Conservation (phyloP, 2,888 invertebrate species). For the Apoda limacodes region DNA sequence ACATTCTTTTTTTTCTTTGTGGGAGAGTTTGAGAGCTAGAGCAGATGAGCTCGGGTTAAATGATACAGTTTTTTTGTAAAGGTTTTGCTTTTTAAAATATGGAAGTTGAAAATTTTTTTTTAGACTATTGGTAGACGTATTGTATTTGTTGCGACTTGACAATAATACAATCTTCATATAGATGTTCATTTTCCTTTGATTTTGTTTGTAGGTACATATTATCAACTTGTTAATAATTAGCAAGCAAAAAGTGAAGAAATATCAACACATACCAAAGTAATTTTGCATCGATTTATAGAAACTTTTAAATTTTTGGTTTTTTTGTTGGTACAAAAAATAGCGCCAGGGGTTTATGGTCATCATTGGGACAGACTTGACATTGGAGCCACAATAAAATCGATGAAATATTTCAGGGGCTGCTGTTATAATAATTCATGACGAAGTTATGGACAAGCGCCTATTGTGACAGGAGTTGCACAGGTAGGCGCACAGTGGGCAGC, state of each 20-base stretch:
- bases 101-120: conserved; percentile 2
- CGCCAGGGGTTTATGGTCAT: conserved; percentile 50
- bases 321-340: conserved; percentile 48
- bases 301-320: no score
- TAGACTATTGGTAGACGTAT: no score
- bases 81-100: no score
- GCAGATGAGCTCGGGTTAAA: conserved; percentile 65
- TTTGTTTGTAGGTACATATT: no score
- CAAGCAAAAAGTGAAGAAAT: no score
- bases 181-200: no score
- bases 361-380: conserved; percentile 64
- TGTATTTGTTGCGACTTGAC: no score
- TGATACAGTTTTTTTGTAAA: no score
- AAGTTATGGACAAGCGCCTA: conserved; percentile 29
- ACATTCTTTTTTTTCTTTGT: conserved; percentile 60
- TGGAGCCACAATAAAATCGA: conserved; percentile 69
- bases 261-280: no score
- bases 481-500: conserved; percentile 35
- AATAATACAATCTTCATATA: no score
- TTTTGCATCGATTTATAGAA: no score
- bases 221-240: no score
- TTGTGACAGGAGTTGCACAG: conserved; percentile 10
- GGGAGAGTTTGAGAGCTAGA: conserved; percentile 39
- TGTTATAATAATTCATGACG: conserved; percentile 50
- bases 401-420: conserved; percentile 63